Evolutionary conservation across 1,140 invertebrate species (phyloP).

Genomic region (Antheraea pernyi): DNA sequence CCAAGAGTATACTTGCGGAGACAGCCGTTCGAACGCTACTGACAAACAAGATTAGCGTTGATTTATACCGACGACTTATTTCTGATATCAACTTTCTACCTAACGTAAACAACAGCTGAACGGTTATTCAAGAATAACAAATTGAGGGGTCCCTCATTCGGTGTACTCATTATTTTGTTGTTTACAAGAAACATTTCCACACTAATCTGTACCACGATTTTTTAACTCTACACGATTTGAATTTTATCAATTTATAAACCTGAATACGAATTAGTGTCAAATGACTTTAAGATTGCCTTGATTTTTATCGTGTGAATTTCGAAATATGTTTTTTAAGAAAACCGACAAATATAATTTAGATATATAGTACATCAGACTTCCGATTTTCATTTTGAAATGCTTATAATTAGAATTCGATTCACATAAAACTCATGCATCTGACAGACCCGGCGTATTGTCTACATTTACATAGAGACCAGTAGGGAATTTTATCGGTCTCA

Average conservation of each 20-base stretch:
- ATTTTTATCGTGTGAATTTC: no score
- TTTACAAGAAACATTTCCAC: slow-evolving; percentile 9
- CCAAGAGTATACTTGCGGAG: slow-evolving; percentile 24
- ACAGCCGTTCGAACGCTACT: slow-evolving; percentile 40
- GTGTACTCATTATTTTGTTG: slow-evolving; percentile 7
- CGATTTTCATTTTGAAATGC: no score
- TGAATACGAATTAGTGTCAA: no score
- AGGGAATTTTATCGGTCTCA: slow-evolving; percentile 27
- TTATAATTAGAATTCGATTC: no score
- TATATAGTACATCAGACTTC: no score
- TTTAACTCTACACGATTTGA: background rate
- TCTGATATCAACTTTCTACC: slow-evolving; percentile 54
- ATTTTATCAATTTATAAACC: no score
- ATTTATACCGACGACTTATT: slow-evolving; percentile 52
- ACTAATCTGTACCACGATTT: background rate
- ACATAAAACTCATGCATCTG: no score
- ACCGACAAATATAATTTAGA: no score
- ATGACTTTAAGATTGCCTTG: no score
- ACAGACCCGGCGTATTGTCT: no score
- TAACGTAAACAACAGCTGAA: slow-evolving; percentile 47
- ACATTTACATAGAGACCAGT: no score
- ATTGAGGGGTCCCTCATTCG: slow-evolving; percentile 13
- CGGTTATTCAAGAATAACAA: slow-evolving; percentile 27
- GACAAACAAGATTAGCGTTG: slow-evolving; percentile 54
- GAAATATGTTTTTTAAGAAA: no score